phyloP scores from a whole-genome alignment of 2,113 vertebrate species.

The Mormoops blainvillei region DNA sequence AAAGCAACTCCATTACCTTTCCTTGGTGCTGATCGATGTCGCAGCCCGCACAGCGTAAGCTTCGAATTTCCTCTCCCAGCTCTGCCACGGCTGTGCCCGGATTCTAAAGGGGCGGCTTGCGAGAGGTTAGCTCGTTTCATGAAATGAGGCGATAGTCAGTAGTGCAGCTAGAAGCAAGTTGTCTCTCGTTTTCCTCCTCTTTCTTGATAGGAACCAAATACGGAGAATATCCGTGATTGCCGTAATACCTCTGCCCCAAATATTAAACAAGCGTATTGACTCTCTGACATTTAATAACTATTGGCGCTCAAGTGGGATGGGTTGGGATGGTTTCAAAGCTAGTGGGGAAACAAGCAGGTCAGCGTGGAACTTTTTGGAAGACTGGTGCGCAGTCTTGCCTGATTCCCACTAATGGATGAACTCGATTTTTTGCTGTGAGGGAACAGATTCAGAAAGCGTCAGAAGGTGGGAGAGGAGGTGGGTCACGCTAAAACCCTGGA shows the following conservation, averaged over 20 bases:
- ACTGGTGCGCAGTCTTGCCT: too few species aligned
- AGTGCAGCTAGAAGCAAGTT: neutral
- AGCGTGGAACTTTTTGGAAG: too few species aligned
- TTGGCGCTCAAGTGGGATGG: too few species aligned
- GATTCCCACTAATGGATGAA: too few species aligned
- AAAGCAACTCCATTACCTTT: neutral
- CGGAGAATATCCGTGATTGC: neutral
- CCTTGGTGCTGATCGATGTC: neutral
- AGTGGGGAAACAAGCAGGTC: too few species aligned
- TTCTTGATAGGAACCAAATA: neutral
- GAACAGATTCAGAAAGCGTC: too few species aligned
- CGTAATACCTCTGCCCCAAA: neutral
- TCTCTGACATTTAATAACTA: neutral
- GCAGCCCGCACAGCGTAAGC: neutral
- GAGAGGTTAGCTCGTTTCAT: neutral
- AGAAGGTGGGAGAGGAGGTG: too few species aligned
- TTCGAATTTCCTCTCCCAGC: neutral
- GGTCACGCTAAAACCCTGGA: too few species aligned
- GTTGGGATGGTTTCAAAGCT: too few species aligned
- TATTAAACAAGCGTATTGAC: neutral
- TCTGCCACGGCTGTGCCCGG: neutral
- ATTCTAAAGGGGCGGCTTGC: neutral
- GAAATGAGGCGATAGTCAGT: neutral
- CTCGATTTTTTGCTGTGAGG: too few species aligned
- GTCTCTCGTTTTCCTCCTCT: neutral